Conservation (phyloP, 2,888 invertebrate genomes). For the Drosophila sordidula region DNA sequence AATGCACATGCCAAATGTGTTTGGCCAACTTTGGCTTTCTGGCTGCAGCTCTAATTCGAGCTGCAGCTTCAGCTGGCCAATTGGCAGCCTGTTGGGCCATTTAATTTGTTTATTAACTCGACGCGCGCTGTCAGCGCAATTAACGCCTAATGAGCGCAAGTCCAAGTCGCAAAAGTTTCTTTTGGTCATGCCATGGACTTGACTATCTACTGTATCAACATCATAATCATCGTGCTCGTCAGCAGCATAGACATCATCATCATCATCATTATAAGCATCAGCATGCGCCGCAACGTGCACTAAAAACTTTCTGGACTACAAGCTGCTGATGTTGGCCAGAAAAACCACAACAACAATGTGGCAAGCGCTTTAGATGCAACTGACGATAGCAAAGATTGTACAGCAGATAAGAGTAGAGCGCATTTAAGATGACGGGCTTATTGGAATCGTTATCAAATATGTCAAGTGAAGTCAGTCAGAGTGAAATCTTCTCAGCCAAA, state of each 20-base stretch:
- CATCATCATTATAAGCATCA: conserved; percentile 19
- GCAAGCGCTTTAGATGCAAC: conserved; percentile 61
- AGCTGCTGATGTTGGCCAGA: conserved; percentile 40
- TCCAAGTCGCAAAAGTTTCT: conserved; percentile 43
- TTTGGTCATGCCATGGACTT: conserved; percentile 41
- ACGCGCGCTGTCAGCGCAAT: conserved; percentile 43
- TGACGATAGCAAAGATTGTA: conserved; percentile 48
- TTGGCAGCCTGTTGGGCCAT: conserved; percentile 52
- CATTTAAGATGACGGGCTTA: conserved; percentile 7
- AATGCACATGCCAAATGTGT: conserved; percentile 56
- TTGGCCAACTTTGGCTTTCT: conserved; percentile 29
- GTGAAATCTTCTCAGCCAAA: too few species aligned
- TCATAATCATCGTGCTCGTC: conserved; percentile 18
- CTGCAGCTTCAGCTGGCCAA: conserved; percentile 35
- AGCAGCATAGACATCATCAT: conserved; percentile 26
- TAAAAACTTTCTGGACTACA: conserved; percentile 49
- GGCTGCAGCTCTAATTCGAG: conserved; percentile 10
- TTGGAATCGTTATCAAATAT: conserved; percentile 4
- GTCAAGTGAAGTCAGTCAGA: background rate
- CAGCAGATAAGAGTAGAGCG: conserved; percentile 17
- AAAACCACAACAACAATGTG: conserved; percentile 65
- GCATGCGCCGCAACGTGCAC: conserved; percentile 52
- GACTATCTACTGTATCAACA: conserved; percentile 32
- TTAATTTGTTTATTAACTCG: conserved; percentile 68
- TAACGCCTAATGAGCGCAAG: conserved; percentile 57